Percentiles rank a stretch among this genome's conserved stretches.
Conservation (phyloP, 1,140 invertebrate species). For the Anthonomus grandis region DNA sequence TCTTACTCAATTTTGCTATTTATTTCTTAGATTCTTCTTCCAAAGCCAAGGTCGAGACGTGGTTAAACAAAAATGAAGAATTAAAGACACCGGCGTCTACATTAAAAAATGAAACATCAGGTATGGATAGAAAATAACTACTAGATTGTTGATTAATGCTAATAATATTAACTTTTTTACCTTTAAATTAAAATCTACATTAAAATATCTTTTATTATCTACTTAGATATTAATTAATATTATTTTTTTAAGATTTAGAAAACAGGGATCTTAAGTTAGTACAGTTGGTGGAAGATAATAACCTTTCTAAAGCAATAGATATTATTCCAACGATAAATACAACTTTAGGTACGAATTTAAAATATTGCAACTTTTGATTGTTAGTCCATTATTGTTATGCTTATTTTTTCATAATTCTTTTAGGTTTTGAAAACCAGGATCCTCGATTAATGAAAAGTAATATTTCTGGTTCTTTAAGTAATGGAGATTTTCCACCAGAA, state of each 20-base stretch:
- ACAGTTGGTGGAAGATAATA: background rate
- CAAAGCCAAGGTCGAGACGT: conserved; percentile 4
- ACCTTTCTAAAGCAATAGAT: conserved; percentile 7
- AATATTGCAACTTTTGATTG: background rate
- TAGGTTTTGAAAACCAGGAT: conserved; percentile 1
- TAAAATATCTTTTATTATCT: too few species aligned
- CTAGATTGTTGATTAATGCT: background rate
- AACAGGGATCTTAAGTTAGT: conserved; percentile 5
- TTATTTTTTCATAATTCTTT: conserved; percentile 5
- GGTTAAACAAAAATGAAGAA: conserved; percentile 7
- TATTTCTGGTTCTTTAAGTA: conserved; percentile 13
- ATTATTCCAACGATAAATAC: conserved; percentile 5
- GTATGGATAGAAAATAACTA: too few species aligned
- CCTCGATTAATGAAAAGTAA: background rate
- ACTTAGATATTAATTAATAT: too few species aligned
- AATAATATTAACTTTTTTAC: too few species aligned
- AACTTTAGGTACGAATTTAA: conserved; percentile 4
- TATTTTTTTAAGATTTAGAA: too few species aligned
- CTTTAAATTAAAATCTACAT: too few species aligned
- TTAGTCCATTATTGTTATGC: conserved; percentile 7
- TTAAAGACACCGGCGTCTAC: conserved; percentile 1
- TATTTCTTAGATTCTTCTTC: conserved; percentile 9
- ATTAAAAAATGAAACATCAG: too few species aligned
- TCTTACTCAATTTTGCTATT: conserved; percentile 4
- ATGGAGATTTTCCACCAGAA: too few species aligned